phyloP scores from a whole-genome alignment of 2,797 vertebrate species.

The Xyrichtys novacula region DNA sequence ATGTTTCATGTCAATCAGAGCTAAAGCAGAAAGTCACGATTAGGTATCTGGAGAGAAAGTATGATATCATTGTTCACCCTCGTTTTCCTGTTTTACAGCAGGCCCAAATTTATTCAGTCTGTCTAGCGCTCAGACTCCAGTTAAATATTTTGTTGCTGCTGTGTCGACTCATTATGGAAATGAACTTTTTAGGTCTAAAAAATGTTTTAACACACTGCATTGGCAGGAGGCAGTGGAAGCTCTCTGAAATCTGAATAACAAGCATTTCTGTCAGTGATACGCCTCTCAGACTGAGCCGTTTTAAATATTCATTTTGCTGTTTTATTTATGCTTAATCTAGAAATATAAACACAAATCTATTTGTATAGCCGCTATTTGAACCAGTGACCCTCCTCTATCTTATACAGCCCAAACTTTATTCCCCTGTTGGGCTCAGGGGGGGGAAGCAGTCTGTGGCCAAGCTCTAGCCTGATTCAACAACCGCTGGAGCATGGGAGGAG shows the following conservation, averaged over 20 bases:
- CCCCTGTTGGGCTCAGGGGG: slow-evolving; percentile 37
- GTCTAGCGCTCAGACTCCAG: neutral
- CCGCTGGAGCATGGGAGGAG: slow-evolving; percentile 50
- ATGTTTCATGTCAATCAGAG: neutral
- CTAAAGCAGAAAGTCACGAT: neutral
- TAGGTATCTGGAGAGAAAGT: neutral
- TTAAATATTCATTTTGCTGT: slow-evolving; percentile 37
- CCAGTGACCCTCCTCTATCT: slow-evolving; percentile 46
- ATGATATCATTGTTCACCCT: neutral
- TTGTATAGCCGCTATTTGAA: slow-evolving; percentile 40
- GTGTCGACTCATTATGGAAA: neutral
- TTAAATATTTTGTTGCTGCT: neutral
- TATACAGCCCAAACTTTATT: slow-evolving; percentile 62
- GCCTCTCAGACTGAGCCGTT: neutral
- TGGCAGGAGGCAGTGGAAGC: neutral
- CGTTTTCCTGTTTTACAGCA: neutral
- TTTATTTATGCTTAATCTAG: slow-evolving; percentile 32
- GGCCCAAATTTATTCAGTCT: neutral
- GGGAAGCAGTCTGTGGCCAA: slow-evolving; percentile 46
- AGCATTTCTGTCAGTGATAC: neutral
- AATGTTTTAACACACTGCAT: slow-evolving; percentile 3
- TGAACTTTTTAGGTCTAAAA: neutral
- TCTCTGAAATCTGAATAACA: slow-evolving; percentile 12
- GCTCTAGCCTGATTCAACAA: slow-evolving; percentile 63
- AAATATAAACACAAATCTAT: slow-evolving; percentile 44